Evolutionary conservation across 1,140 invertebrate genomes (phyloP).

Genomic region (Marisa cornuarietis): DNA sequence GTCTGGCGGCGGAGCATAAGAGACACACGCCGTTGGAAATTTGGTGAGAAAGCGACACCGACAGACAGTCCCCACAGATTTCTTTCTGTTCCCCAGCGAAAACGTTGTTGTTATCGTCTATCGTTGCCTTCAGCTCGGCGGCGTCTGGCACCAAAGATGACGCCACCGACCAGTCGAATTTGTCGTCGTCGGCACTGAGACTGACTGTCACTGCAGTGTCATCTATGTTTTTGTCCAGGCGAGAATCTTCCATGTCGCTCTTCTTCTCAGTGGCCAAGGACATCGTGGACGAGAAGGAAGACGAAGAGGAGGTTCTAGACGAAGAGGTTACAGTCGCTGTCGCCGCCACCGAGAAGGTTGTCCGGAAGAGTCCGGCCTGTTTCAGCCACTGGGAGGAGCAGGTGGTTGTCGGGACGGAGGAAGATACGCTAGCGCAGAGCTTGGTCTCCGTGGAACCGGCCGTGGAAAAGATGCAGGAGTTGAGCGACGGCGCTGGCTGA

Average conservation of each 20-base stretch:
- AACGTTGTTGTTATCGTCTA: too few species aligned
- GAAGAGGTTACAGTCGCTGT: not conserved
- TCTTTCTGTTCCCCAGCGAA: too few species aligned
- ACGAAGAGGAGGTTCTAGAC: not conserved
- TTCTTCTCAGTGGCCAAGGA: too few species aligned
- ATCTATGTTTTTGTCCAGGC: too few species aligned
- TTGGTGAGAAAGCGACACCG: not conserved
- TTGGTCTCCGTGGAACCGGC: not conserved
- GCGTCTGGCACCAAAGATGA: too few species aligned
- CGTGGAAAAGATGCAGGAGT: not conserved
- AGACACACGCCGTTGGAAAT: slow-evolving; percentile 1
- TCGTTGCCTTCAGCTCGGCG: too few species aligned
- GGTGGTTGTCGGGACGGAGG: not conserved
- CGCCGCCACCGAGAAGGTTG: not conserved
- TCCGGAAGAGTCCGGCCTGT: not conserved
- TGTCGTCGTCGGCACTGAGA: too few species aligned
- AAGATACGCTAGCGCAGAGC: not conserved
- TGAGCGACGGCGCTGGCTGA: not conserved
- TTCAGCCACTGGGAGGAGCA: not conserved
- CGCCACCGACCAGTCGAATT: too few species aligned
- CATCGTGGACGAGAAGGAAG: not conserved
- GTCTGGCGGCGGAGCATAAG: not conserved
- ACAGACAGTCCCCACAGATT: not conserved
- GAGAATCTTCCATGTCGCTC: too few species aligned
- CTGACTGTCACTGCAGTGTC: too few species aligned